Percentiles rank a stretch among this genome's conserved stretches.
Evolutionary conservation across 1,140 invertebrate genomes (phyloP).

Genomic region (Sarcophaga peregrina): DNA sequence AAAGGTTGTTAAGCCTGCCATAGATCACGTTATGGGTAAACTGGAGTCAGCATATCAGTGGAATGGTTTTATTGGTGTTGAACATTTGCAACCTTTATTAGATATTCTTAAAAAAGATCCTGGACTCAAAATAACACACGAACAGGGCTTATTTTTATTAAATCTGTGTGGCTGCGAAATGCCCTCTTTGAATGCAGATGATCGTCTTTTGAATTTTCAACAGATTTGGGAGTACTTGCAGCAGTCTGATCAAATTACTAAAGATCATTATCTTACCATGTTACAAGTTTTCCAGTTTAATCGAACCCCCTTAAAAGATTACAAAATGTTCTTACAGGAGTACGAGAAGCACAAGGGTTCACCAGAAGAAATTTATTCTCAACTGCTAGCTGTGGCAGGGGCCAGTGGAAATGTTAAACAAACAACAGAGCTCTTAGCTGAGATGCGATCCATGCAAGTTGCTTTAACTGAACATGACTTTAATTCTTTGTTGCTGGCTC

Average conservation of each 20-base stretch:
- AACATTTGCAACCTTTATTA: conserved; percentile 52
- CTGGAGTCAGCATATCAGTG: conserved; percentile 56
- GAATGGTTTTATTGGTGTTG: conserved; percentile 49
- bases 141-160: conserved; percentile 55
- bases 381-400: conserved; percentile 66
- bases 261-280: conserved; percentile 52
- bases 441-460: conserved; percentile 68
- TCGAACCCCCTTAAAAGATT: conserved; percentile 50
- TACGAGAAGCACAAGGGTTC: conserved; percentile 49
- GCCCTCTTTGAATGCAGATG: conserved; percentile 49
- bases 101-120: background rate
- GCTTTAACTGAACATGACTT: conserved; percentile 69
- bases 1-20: background rate
- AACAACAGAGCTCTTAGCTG: conserved; percentile 66
- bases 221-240: conserved; percentile 55
- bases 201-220: conserved; percentile 51
- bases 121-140: conserved; percentile 42
- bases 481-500: conserved; percentile 68
- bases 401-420: conserved; percentile 69
- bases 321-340: conserved; percentile 54
- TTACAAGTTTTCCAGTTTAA: conserved; percentile 56
- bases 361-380: conserved; percentile 56
- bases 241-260: conserved; percentile 48
- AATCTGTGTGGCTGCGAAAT: conserved; percentile 56
- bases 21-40: conserved; percentile 2